These are phyloP conservation scores for Menidia menidia DNA, from an alignment of 2,797 vertebrate genomes.

Conservation along the genomic window DNA sequence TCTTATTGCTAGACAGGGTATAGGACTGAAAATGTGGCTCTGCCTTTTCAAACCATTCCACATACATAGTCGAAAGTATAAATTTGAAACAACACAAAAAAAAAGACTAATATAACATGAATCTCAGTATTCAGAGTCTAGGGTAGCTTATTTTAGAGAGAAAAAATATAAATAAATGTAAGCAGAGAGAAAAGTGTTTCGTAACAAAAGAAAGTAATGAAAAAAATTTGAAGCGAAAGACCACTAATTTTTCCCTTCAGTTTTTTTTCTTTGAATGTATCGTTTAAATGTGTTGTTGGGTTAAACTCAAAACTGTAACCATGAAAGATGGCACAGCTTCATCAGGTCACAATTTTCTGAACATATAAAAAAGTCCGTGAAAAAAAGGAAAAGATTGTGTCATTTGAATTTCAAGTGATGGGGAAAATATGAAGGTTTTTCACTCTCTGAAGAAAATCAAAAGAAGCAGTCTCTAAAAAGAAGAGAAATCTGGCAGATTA, in stretches of 20 bases:
- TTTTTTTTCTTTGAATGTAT: neutral
- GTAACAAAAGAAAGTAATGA: neutral
- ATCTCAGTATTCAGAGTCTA: conserved; percentile 4
- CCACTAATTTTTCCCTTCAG: no score
- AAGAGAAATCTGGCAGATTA: conserved; percentile 39
- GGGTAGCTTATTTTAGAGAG: conserved; percentile 2
- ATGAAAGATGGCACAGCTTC: neutral
- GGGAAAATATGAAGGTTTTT: neutral
- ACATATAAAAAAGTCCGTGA: neutral
- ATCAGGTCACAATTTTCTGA: conserved; percentile 1
- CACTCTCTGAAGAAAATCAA: neutral
- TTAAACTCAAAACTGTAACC: neutral
- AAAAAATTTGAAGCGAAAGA: no score
- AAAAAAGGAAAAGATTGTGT: neutral
- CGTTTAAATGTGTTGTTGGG: neutral
- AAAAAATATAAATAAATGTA: conserved; percentile 5
- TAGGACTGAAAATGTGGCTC: no score
- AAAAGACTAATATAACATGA: neutral
- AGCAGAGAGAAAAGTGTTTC: conserved; percentile 2
- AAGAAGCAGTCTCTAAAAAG: conserved; percentile 4
- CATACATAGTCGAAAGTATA: no score
- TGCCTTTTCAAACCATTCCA: no score
- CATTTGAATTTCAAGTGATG: conserved; percentile 1
- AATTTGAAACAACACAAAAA: neutral
- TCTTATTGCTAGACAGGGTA: no score